phyloP scores from a whole-genome alignment of 2,888 invertebrate species.

The Xestobium rufovillosum region DNA sequence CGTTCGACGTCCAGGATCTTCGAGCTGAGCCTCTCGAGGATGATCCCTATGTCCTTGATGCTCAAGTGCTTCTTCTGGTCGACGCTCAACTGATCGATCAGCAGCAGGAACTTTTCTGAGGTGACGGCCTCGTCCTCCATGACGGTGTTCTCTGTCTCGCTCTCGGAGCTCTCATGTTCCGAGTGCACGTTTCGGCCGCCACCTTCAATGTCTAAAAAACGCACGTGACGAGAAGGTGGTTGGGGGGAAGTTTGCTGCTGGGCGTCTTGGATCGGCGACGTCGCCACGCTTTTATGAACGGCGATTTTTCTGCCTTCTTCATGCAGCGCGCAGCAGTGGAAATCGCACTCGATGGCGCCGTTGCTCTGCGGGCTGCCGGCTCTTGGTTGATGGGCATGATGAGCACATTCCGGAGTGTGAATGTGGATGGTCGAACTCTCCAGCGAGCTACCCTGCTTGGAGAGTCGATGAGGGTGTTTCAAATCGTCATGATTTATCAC shows the following conservation, averaged over 20 bases:
- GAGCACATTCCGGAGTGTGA: slow-evolving; percentile 77
- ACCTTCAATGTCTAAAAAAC: slow-evolving; percentile 75
- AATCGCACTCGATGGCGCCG: slow-evolving; percentile 74
- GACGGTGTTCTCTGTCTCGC: slow-evolving; percentile 88
- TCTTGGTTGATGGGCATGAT: slow-evolving; percentile 57
- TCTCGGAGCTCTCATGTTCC: slow-evolving; percentile 83
- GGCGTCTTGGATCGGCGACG: slow-evolving; percentile 83
- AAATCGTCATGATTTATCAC: slow-evolving; percentile 90
- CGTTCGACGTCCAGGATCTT: slow-evolving; percentile 92
- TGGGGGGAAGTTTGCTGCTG: slow-evolving; percentile 42
- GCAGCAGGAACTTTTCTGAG: slow-evolving; percentile 84
- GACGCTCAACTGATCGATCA: slow-evolving; percentile 87
- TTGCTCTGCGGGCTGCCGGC: slow-evolving; percentile 58
- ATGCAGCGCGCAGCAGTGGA: slow-evolving; percentile 91
- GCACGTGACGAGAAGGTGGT: slow-evolving; percentile 69
- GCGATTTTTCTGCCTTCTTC: slow-evolving; percentile 88
- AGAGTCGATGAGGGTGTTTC: slow-evolving; percentile 40
- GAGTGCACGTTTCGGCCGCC: slow-evolving; percentile 39
- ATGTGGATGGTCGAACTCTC: slow-evolving; percentile 70
- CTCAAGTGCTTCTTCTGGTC: slow-evolving; percentile 88
- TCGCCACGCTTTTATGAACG: slow-evolving; percentile 86
- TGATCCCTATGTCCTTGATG: slow-evolving; percentile 93
- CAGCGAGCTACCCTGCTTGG: slow-evolving; percentile 57
- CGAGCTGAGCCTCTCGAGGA: slow-evolving; percentile 83
- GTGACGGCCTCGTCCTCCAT: slow-evolving; percentile 86